Base-by-base conservation (phyloP, 2,888 invertebrate genomes). In the Sphaeridia pumilis region DNA sequence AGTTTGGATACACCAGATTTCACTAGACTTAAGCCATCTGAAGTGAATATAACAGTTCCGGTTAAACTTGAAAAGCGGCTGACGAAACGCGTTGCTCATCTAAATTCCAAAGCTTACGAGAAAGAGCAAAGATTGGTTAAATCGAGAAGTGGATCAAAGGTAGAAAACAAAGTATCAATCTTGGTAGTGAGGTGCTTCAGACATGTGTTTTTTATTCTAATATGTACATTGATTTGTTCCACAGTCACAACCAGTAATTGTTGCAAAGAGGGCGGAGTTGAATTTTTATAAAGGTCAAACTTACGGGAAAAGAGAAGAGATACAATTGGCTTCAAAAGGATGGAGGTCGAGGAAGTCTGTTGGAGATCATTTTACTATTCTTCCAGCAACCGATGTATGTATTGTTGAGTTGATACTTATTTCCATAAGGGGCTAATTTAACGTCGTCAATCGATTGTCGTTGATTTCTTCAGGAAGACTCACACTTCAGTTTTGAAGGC, bases 301-400 rank as follows among this genome's bases (percentile, higher is more conserved):
- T 42, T 80, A 83, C 66, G 73, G 74, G 4, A 83, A 83, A 68
- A 78, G 82, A 65, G 78, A 81, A 14, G 76, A 77, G 47, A 73
- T 86, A 55, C 79, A 79, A 57, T 73, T 90, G 17, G 84, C 83
- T 44, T 84, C 87, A 0, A 78, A 80, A 65, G 83, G 84, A 34
- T 92, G 90, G 90, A 69, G 74, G 24, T 78, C 83, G 67, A 68
- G 72, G 20, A 83, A 83, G 73, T 80, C 90, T 0, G 81, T 78
- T 26, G 67, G 82, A 2, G 93, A 94, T 71, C 78, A 79, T 70
- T 92, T 95, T 67, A 80, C 78, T 1, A 78, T 94, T 24, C 76
- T 84, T 63, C 78, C 82, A 52, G 61, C 64, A 54, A 38, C 52
- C 35, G 47, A 68, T 64, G 67, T 70, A 68, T 58, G 57, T 12